phyloP scores from a whole-genome alignment of 2,888 invertebrate genomes.

The Acronicta psi region DNA sequence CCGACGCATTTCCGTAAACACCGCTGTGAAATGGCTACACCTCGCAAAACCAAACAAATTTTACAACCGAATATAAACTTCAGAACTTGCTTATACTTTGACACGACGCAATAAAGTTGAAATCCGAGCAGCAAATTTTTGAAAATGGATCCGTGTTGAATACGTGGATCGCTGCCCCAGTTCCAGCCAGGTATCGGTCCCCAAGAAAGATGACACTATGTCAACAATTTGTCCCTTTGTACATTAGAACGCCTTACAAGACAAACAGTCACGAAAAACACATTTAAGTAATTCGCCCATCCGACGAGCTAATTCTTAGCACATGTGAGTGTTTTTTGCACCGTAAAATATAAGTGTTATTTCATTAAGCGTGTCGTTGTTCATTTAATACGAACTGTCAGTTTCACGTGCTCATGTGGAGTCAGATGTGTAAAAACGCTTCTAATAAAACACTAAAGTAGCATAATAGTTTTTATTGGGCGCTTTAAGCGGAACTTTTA shows the following conservation, averaged over 20 bases:
- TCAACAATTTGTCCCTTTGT: slow-evolving; percentile 85
- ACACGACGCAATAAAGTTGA: slow-evolving; percentile 51
- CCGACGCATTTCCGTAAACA: slow-evolving; percentile 78
- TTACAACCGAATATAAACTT: slow-evolving; percentile 39
- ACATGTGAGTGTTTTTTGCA: slow-evolving; percentile 84
- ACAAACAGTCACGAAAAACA: slow-evolving; percentile 85
- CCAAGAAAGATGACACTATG: slow-evolving; percentile 86
- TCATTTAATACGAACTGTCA: slow-evolving; percentile 64
- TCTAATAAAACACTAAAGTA: slow-evolving; percentile 50
- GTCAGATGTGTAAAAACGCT: slow-evolving; percentile 52
- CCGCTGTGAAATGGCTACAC: slow-evolving; percentile 69
- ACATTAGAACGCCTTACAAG: slow-evolving; percentile 83
- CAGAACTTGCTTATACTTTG: slow-evolving; percentile 36
- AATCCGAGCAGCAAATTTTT: slow-evolving; percentile 45
- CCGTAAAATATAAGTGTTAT: slow-evolving; percentile 82
- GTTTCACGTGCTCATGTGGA: slow-evolving; percentile 64
- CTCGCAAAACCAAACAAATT: slow-evolving; percentile 59
- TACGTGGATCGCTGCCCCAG: slow-evolving; percentile 63
- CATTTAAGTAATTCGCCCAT: slow-evolving; percentile 85
- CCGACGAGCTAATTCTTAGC: slow-evolving; percentile 82
- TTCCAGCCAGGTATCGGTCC: slow-evolving; percentile 80
- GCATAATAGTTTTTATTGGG: slow-evolving; percentile 41
- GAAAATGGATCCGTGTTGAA: slow-evolving; percentile 47
- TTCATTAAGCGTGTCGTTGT: slow-evolving; percentile 80
- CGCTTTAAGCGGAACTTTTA: slow-evolving; percentile 17